phyloP scores from a whole-genome alignment of 2,888 invertebrate genomes.

The Folsomia manolachei region DNA sequence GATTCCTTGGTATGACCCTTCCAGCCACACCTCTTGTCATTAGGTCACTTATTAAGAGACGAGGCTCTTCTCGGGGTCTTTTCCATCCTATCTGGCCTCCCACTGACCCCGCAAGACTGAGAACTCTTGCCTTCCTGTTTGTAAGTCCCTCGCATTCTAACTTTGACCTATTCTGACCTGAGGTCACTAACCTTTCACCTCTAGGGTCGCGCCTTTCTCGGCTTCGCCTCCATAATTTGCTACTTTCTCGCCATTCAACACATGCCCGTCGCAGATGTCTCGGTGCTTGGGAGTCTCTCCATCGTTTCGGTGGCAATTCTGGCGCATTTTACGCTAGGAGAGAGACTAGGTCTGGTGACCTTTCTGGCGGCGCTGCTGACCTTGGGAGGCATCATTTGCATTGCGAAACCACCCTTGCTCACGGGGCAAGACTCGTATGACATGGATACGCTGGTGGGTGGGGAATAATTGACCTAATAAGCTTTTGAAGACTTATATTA shows the following conservation, averaged over 20 bases:
- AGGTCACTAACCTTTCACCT: no score
- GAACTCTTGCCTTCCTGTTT: constrained; percentile 28
- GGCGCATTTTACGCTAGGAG: constrained; percentile 40
- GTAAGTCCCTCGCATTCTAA: no score
- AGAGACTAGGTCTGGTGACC: constrained; percentile 39
- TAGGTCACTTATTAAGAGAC: background rate
- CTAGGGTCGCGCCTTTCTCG: constrained; percentile 37
- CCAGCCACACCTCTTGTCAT: constrained; percentile 35
- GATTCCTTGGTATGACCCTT: constrained; percentile 44
- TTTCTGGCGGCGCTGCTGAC: constrained; percentile 32
- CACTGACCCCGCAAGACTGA: constrained; percentile 21
- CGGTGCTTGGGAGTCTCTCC: constrained; percentile 18
- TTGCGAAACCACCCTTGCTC: constrained; percentile 41
- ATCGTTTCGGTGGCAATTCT: constrained; percentile 34
- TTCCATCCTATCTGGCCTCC: constrained; percentile 32
- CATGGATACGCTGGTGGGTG: constrained; percentile 41
- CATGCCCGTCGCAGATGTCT: constrained; percentile 38
- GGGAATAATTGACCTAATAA: no score
- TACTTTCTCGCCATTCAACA: constrained; percentile 38
- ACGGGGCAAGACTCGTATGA: constrained; percentile 40
- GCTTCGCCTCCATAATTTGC: constrained; percentile 32
- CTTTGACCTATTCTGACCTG: background rate
- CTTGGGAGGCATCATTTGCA: constrained; percentile 37
- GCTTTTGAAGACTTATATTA: no score
- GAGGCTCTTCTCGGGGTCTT: no score